Evolutionary conservation across 2,888 invertebrate species (phyloP).

Genomic region (Tholera decimalis): DNA sequence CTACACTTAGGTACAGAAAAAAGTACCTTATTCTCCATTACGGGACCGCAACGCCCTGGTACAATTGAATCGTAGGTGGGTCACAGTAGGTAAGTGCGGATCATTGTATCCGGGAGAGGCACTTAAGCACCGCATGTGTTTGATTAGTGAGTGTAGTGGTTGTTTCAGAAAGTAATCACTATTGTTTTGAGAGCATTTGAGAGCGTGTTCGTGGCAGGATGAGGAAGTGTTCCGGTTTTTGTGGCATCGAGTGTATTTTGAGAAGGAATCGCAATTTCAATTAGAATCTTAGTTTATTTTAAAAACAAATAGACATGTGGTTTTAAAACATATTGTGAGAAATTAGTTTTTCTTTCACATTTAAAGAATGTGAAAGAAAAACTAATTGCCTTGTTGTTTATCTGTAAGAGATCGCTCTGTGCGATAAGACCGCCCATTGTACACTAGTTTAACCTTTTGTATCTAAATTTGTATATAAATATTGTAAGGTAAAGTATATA

Average conservation of each 20-base stretch:
- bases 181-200: conserved; percentile 42
- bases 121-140: conserved; percentile 54
- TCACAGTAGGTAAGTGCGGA: conserved; percentile 59
- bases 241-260: conserved; percentile 15
- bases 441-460: too few relatives aligned
- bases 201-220: conserved; percentile 25
- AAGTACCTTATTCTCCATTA: conserved; percentile 8
- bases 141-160: conserved; percentile 52
- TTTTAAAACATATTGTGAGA: not conserved
- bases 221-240: conserved; percentile 27
- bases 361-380: not conserved
- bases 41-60: conserved; percentile 7
- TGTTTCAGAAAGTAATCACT: conserved; percentile 48
- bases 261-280: not conserved
- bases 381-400: too few relatives aligned
- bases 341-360: not conserved
- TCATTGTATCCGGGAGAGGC: conserved; percentile 52
- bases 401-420: too few relatives aligned
- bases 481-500: too few relatives aligned
- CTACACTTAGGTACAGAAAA: conserved; percentile 24
- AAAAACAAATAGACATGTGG: not conserved
- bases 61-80: conserved; percentile 28
- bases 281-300: not conserved
- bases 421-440: too few relatives aligned
- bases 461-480: too few relatives aligned